Evolutionary conservation across 2,888 invertebrate genomes (phyloP), one percentile per base, ranked within the genome.

Genomic region (Mechanitis mazaeus): DNA sequence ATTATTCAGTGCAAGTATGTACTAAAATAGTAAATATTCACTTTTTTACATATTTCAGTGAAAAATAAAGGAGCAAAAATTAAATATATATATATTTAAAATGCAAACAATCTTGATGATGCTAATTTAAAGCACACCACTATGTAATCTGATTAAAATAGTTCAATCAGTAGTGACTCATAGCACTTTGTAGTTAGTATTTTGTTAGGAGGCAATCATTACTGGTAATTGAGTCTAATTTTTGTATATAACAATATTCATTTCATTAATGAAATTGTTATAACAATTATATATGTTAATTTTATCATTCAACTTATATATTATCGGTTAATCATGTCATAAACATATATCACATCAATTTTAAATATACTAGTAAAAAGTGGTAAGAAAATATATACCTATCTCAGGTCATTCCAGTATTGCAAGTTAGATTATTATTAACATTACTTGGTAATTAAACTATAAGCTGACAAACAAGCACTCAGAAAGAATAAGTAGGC

Each of bases 161-260:
- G 62, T 58, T 60, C 63, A 58, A 55, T 58, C 35, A 59, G 42
- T 55, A 56, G 50, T 64, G 64, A 61, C 54, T 64, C 63, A 60
- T 56, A 3, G 28, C 11, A 50, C 9, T 50, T 50, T 31, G 50
- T 31, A 28, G 50, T 50, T 50, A 50, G 7, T 11, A 50, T 31
- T 31, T 28, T 31, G 31, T 31, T 9, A 20, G 31, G 31, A 50
- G 31, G 53, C 35, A 56, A 56, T 53, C 1, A 57, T 55, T 45
- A 46, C 54, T 54, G 33, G 3, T 45, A n/a, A 54, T 45, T 33
- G 28, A 45, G n/a, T 31, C 33, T 12, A 33, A 55, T 20, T 60
- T 47, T 42, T 42, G 42, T 42, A 9, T 42, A 42, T 9, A 42
- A 42, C 42, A 42, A 42, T 42, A 9, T 42, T 3, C 35, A 5